Base-by-base conservation (phyloP, 1,140 invertebrate genomes). In the Solenopsis fugax region DNA sequence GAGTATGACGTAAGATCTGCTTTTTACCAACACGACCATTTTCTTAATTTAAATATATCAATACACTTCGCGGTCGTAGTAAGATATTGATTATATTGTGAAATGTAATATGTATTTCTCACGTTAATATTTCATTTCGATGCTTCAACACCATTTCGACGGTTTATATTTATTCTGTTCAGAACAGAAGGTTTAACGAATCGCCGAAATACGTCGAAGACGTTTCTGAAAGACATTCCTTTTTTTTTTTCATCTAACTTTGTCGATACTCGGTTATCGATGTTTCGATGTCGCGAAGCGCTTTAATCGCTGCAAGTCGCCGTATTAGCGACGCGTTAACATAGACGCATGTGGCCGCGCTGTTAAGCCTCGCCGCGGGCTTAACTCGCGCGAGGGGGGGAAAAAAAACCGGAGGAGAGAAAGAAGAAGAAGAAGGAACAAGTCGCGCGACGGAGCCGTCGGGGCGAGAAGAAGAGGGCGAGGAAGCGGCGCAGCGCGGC, bases 301-400 rank as follows among this genome's bases (percentile, higher is more conserved):
- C 58, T 75, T 85, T 76, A 69, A 85, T 78, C 78, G 18, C 37
- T 18, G 48, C 16, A 34, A 58, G 52, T 41, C 52, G 52, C 29
- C 52, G 34, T 48, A 88, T 89, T 88, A 89, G 87, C 77, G 62
- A 69, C 62, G 77, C 77, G 77, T 80, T 80, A 80, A 69, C 77
- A 54, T 24, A 65, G 58, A 65, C 60, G 56, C 86, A 69, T 69
- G 65, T 45, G 13, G 69, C 9, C 13, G 50, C 34, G 37, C 67
- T 76, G 87, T 73, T 64, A 69, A 82, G 58, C 18, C 48, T 75
- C 85, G 82, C 71, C 29, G 2, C 29, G 54, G 62, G 62, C 18
- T 84, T 84, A 50, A 84, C 69, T 34, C 24, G 54, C 50, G 48
- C 54, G 50, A n/a, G 52, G n/a, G 54, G 52, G 54, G 58, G 37